Conservation (phyloP, 2,888 invertebrate genomes). For the Andrena dorsata region DNA sequence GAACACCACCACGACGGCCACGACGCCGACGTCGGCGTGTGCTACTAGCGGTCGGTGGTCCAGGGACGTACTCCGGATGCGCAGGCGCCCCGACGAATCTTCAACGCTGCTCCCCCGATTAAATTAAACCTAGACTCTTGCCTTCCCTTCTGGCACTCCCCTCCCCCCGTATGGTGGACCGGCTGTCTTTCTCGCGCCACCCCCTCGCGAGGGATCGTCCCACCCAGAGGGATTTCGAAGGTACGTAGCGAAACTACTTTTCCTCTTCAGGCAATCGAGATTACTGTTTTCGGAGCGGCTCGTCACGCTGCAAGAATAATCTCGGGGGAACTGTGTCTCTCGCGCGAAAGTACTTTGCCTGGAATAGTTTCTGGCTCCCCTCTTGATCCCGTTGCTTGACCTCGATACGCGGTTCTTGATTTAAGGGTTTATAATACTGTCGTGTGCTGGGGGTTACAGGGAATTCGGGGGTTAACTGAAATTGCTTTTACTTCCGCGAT, state of each 20-base stretch:
- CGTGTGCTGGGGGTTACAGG: no score
- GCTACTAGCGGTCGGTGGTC: constrained; percentile 66
- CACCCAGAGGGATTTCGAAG: background rate
- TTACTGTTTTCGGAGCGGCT: constrained; percentile 8
- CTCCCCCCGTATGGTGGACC: background rate
- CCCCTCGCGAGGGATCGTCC: background rate
- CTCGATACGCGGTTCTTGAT: background rate
- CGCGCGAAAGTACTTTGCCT: background rate
- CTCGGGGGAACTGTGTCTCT: constrained; percentile 14
- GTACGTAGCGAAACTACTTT: background rate
- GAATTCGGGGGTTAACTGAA: no score
- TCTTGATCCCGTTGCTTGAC: background rate
- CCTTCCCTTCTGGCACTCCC: background rate
- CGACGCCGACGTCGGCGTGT: constrained; percentile 69
- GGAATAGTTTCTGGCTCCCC: background rate
- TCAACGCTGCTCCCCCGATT: constrained; percentile 47
- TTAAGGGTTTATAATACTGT: no score
- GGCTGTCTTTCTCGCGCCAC: background rate
- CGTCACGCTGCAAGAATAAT: constrained; percentile 23
- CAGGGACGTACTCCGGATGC: constrained; percentile 65
- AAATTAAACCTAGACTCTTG: constrained; percentile 54
- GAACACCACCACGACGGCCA: constrained; percentile 55
- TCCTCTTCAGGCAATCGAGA: background rate
- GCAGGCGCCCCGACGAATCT: constrained; percentile 40
- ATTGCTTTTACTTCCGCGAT: background rate